Conservation (phyloP, 1,140 invertebrate genomes). For the Solenopsis fugax region DNA sequence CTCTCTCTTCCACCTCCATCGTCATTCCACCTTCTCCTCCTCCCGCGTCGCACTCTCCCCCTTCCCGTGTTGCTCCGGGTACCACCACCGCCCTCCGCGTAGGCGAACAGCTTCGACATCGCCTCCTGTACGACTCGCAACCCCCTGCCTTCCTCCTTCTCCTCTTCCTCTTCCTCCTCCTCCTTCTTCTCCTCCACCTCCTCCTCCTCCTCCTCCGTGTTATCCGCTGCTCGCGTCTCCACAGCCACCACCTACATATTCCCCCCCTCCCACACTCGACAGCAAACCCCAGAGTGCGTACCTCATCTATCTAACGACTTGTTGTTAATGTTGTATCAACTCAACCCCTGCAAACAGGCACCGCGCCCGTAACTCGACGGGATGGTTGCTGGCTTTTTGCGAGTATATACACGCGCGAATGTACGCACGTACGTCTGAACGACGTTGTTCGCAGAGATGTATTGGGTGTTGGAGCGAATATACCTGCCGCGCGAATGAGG, state of each 20-base stretch:
- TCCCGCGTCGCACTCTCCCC: conserved; percentile 61
- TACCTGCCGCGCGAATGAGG: not conserved
- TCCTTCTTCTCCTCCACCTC: conserved; percentile 56
- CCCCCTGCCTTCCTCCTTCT: conserved; percentile 80
- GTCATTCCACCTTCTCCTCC: conserved; percentile 55
- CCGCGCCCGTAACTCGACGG: conserved; percentile 50
- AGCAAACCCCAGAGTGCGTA: conserved; percentile 74
- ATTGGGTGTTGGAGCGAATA: conserved; percentile 32
- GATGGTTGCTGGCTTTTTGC: conserved; percentile 61
- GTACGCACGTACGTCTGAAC: conserved; percentile 23
- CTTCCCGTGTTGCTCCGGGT: conserved; percentile 58
- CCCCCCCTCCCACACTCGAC: conserved; percentile 64
- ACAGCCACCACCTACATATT: conserved; percentile 56
- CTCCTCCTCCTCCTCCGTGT: conserved; percentile 60
- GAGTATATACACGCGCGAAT: conserved; percentile 24
- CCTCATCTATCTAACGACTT: conserved; percentile 83
- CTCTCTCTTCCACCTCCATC: conserved; percentile 69
- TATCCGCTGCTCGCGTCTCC: conserved; percentile 60
- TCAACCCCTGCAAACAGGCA: conserved; percentile 80
- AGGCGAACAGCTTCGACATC: conserved; percentile 61
- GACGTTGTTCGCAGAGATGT: conserved; percentile 5
- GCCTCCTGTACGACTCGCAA: conserved; percentile 75
- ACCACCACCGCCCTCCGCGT: conserved; percentile 57
- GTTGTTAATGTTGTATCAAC: conserved; percentile 84
- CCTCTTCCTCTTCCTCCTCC: conserved; percentile 51